Conservation (phyloP, 2,113 vertebrate species). For the Bufo gargarizans region DNA sequence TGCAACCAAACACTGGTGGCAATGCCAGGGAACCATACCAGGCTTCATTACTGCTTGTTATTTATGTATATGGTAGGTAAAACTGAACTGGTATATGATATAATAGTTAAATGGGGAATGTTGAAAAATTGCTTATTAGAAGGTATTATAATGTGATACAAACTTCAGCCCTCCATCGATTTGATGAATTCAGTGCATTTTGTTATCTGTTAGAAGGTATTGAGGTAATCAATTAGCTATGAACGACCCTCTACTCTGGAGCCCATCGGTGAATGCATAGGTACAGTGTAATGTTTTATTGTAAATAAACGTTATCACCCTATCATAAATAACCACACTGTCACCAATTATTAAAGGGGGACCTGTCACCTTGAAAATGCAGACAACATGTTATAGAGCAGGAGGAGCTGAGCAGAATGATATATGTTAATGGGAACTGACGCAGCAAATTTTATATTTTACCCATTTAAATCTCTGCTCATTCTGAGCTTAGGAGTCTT, state of each 20-base stretch:
- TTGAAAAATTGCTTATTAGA: neutral
- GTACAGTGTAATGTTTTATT: neutral
- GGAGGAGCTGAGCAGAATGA: too few relatives aligned
- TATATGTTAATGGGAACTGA: too few relatives aligned
- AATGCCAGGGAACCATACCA: neutral
- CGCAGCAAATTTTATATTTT: too few relatives aligned
- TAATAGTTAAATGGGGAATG: neutral
- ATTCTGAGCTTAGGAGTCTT: too few relatives aligned
- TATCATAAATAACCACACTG: neutral
- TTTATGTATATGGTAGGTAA: neutral
- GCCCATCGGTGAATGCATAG: neutral
- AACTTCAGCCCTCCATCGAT: too few relatives aligned
- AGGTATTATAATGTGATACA: neutral
- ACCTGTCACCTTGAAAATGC: too few relatives aligned
- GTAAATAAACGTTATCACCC: neutral
- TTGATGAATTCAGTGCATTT: too few relatives aligned
- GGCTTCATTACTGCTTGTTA: neutral
- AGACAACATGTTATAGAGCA: too few relatives aligned
- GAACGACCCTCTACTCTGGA: neutral
- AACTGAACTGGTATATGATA: neutral
- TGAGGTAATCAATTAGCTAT: neutral
- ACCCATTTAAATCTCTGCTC: too few relatives aligned
- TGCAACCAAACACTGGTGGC: neutral
- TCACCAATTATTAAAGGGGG: too few relatives aligned
- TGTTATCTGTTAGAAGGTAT: neutral